Percentiles rank a stretch among this genome's conserved stretches.
phyloP scores from a whole-genome alignment of 2,797 vertebrate species.

The Neostethus bicornis region DNA sequence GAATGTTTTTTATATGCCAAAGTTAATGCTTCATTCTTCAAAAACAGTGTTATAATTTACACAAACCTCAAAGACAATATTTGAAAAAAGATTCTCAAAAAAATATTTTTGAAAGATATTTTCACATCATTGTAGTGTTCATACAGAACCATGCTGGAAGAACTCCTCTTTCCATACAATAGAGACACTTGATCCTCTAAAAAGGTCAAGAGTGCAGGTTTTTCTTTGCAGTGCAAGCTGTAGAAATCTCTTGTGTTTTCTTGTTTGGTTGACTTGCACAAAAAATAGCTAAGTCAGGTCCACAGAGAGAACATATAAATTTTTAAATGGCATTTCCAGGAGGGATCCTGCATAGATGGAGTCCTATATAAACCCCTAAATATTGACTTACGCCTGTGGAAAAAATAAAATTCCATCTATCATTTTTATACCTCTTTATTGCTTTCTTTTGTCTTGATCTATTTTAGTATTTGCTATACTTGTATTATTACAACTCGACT shows the following conservation, averaged over 20 bases:
- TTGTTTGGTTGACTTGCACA: conserved; percentile 8
- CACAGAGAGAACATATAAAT: conserved; percentile 21
- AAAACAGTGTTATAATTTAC: neutral
- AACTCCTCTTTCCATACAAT: neutral
- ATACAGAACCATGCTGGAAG: neutral
- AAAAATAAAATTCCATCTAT: conserved; percentile 42
- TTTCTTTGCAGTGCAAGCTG: neutral
- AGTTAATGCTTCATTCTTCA: neutral
- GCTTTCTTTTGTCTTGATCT: conserved; percentile 13
- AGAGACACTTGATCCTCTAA: conserved; percentile 1
- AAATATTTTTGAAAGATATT: neutral
- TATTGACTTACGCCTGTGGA: conserved; percentile 56
- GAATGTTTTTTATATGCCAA: too few relatives aligned
- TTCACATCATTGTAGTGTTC: neutral
- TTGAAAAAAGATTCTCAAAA: neutral
- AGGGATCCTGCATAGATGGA: conserved; percentile 29
- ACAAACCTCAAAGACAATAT: neutral
- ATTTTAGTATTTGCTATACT: conserved; percentile 24
- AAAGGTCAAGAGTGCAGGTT: conserved; percentile 12
- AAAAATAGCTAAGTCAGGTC: conserved; percentile 12
- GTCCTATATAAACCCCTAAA: conserved; percentile 49
- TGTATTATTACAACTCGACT: conserved; percentile 25
- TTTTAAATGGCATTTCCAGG: conserved; percentile 22
- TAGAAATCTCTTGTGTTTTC: conserved; percentile 6
- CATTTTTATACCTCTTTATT: conserved; percentile 10